Evolutionary conservation across 2,113 vertebrate species (phyloP).

Genomic region (Tympanuchus pallidicinctus): DNA sequence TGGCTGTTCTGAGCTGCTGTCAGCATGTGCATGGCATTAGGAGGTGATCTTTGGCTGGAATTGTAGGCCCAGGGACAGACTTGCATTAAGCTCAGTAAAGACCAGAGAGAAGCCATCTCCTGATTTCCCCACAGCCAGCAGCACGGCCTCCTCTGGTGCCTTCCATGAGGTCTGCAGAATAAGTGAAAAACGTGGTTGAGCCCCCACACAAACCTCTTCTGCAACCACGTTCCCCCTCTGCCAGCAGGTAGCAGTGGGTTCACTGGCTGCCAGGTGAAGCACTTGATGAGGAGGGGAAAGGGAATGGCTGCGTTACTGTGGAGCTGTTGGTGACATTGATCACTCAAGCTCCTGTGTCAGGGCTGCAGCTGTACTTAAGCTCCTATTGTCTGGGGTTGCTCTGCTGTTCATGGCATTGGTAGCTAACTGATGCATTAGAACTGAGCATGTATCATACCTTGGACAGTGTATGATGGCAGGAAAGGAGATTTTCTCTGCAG

Average conservation of each 20-base stretch:
- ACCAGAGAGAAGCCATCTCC: neutral
- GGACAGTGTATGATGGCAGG: neutral
- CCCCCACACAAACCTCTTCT: neutral
- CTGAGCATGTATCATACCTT: neutral
- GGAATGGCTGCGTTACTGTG: neutral
- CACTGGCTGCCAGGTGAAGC: neutral
- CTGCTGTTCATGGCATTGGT: rapidly evolving
- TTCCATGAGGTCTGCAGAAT: neutral
- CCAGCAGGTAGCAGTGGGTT: neutral
- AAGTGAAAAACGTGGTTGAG: rapidly evolving
- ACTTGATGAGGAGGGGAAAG: rapidly evolving
- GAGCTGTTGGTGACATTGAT: rapidly evolving
- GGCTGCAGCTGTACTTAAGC: neutral
- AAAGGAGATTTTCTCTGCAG: neutral
- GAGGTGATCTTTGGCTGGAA: neutral
- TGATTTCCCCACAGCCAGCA: neutral
- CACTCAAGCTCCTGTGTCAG: neutral
- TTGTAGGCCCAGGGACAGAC: neutral
- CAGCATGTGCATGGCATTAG: neutral
- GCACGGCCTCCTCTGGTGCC: neutral
- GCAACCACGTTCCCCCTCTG: rapidly evolving
- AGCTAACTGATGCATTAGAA: neutral
- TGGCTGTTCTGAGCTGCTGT: neutral
- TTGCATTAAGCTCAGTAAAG: rapidly evolving
- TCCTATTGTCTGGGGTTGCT: neutral